Conservation (phyloP, 2,888 invertebrate genomes). For the Hemaris fuciformis region DNA sequence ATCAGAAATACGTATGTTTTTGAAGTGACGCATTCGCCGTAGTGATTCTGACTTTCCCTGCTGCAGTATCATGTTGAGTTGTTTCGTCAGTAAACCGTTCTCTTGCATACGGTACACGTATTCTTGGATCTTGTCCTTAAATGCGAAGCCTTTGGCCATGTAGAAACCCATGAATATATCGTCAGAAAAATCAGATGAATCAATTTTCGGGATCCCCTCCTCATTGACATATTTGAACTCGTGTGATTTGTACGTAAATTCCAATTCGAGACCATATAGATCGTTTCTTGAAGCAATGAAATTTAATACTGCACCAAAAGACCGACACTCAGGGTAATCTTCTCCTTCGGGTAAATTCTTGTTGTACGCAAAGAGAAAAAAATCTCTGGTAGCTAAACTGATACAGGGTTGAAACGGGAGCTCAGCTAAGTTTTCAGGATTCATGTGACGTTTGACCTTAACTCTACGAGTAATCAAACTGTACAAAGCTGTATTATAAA, state of each 20-base stretch:
- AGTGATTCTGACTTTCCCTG: conserved; percentile 19
- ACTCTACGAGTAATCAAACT: conserved; percentile 48
- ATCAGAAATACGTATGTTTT: conserved; percentile 34
- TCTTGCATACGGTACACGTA: conserved; percentile 45
- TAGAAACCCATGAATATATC: conserved; percentile 41
- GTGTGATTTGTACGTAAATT: conserved; percentile 41
- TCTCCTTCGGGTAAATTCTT: conserved; percentile 36
- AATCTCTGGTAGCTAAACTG: conserved; percentile 36
- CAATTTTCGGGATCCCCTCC: conserved; percentile 40
- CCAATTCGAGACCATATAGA: conserved; percentile 44
- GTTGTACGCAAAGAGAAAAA: conserved; percentile 45
- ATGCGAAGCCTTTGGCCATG: conserved; percentile 47
- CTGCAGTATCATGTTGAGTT: conserved; percentile 32
- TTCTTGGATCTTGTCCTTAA: conserved; percentile 38
- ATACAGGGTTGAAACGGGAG: conserved; percentile 50
- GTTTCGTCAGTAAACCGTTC: conserved; percentile 44
- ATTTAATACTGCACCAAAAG: conserved; percentile 35
- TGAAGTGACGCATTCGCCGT: conserved; percentile 24
- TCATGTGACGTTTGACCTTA: conserved; percentile 31
- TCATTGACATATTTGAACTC: conserved; percentile 39
- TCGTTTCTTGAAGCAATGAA: conserved; percentile 38
- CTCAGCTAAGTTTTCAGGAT: conserved; percentile 31
- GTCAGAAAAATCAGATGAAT: conserved; percentile 38
- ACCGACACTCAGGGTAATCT: conserved; percentile 35
- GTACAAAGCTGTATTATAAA: conserved; percentile 56